phyloP scores from a whole-genome alignment of 2,113 vertebrate species.

The Eolophus roseicapilla region DNA sequence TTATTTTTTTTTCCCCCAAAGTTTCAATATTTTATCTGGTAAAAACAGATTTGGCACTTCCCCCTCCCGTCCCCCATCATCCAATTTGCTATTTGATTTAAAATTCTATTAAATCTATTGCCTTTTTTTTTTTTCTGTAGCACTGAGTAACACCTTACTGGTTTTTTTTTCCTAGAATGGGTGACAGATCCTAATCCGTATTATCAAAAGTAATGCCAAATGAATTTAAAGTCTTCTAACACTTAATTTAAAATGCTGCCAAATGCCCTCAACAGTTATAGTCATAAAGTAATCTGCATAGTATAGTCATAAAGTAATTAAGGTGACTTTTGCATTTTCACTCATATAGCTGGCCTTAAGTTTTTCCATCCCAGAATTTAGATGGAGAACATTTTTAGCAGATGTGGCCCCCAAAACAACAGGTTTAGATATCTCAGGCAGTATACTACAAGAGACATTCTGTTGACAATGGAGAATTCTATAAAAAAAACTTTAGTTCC shows the following conservation, averaged over 20 bases:
- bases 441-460: neutral
- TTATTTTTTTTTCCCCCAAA: neutral
- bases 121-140: neutral
- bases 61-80: rapidly evolving
- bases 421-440: neutral
- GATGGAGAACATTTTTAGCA: neutral
- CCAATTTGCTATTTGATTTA: neutral
- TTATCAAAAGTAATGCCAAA: neutral
- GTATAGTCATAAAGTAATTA: neutral
- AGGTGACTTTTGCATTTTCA: neutral
- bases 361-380: neutral
- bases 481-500: neutral
- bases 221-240: neutral
- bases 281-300: neutral
- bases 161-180: neutral
- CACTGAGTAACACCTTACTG: neutral
- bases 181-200: neutral
- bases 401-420: neutral
- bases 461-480: neutral
- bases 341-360: neutral
- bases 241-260: neutral
- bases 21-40: neutral
- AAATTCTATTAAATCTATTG: neutral
- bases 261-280: neutral
- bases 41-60: neutral